Percentiles rank a stretch among this genome's conserved stretches.
These are phyloP conservation scores for Rhogogaster chlorosoma DNA, from an alignment of 2,888 invertebrate species.

Conservation along the genomic window DNA sequence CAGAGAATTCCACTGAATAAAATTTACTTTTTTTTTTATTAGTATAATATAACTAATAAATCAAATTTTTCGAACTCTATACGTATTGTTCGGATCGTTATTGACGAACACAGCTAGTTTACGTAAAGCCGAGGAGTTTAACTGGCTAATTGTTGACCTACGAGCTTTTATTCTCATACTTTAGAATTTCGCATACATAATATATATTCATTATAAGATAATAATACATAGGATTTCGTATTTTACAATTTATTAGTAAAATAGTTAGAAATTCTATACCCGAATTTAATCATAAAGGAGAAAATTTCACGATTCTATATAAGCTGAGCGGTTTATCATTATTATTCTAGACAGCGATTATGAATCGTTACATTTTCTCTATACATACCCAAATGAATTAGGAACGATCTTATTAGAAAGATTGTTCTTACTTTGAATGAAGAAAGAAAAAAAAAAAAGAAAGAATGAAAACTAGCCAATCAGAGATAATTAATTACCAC, in stretches of 20 bases:
- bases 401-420: slow-evolving; percentile 52
- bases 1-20: slow-evolving; percentile 73
- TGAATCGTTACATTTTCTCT: slow-evolving; percentile 25
- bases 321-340: not conserved
- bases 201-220: not conserved
- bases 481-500: not conserved
- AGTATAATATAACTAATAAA: not conserved
- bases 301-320: slow-evolving; percentile 30
- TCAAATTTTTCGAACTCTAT: not conserved
- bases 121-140: not conserved
- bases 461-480: not conserved
- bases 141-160: not conserved
- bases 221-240: not conserved
- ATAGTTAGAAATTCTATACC: not conserved
- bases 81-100: not conserved
- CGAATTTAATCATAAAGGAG: not conserved
- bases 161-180: not conserved
- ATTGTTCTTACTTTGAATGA: slow-evolving; percentile 59
- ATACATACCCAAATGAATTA: not conserved
- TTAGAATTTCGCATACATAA: not conserved
- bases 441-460: slow-evolving; percentile 56
- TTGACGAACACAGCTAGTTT: not conserved
- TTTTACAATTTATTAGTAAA: not conserved
- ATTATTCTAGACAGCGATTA: not conserved
- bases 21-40: not conserved